These are phyloP conservation scores for Myanophis thanlyinensis DNA, from an alignment of 2,113 vertebrate genomes.

Conservation along the genomic window DNA sequence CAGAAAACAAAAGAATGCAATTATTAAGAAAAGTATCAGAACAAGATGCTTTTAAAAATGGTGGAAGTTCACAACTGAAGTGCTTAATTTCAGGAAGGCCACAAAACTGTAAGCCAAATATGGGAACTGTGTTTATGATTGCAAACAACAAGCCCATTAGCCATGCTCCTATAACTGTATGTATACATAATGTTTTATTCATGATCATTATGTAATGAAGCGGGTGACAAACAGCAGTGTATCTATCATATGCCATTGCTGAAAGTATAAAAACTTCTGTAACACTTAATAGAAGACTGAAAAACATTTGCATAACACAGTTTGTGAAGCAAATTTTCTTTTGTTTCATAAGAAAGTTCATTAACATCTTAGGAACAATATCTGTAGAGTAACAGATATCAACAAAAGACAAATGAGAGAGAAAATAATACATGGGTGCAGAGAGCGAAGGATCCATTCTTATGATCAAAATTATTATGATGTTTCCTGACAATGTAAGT, in stretches of 20 bases:
- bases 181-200: conserved; percentile 4
- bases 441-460: conserved; percentile 37
- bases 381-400: conserved; percentile 54
- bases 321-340: conserved; percentile 39
- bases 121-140: conserved; percentile 10
- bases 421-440: conserved; percentile 55
- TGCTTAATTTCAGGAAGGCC: neutral
- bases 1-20: neutral
- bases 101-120: conserved; percentile 38
- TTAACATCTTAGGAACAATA: conserved; percentile 49
- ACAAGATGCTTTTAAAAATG: conserved; percentile 37
- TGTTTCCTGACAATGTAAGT: conserved; percentile 47
- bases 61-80: conserved; percentile 47
- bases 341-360: conserved; percentile 38
- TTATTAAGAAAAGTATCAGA: conserved; percentile 39
- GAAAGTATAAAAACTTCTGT: conserved; percentile 45
- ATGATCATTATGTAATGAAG: conserved; percentile 26
- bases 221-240: conserved; percentile 29
- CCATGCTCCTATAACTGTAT: conserved; percentile 26
- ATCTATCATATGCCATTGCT: conserved; percentile 36
- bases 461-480: conserved; percentile 45
- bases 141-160: conserved; percentile 21
- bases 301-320: conserved; percentile 45
- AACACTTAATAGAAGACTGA: conserved; percentile 28
- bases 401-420: conserved; percentile 50